phyloP scores from a whole-genome alignment of 1,140 invertebrate species.

The Arion vulgaris region DNA sequence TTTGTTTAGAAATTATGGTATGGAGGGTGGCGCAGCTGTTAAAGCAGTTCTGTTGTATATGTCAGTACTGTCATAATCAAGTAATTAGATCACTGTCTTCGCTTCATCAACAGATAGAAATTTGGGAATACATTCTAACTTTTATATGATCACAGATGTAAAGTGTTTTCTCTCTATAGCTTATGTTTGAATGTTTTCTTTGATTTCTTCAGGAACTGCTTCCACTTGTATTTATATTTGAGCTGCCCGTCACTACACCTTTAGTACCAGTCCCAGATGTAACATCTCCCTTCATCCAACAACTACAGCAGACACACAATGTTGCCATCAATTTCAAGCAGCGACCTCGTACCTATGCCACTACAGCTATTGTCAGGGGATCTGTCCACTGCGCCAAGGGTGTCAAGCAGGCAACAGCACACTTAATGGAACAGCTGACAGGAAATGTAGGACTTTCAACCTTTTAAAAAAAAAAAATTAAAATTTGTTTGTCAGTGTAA shows the following conservation, averaged over 20 bases:
- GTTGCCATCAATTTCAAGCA: conserved; percentile 78
- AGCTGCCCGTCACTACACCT: conserved; percentile 84
- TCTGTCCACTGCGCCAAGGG: conserved; percentile 89
- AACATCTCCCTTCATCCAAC: conserved; percentile 81
- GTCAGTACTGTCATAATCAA: too few species aligned
- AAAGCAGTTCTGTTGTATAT: too few species aligned
- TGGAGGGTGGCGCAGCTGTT: too few species aligned
- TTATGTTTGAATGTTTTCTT: too few species aligned
- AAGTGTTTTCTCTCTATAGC: too few species aligned
- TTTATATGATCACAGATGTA: too few species aligned
- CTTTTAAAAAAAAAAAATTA: too few species aligned
- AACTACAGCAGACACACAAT: conserved; percentile 89
- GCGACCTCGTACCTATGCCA: conserved; percentile 63
- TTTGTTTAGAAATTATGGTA: too few species aligned
- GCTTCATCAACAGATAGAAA: too few species aligned
- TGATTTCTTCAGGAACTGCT: conserved; percentile 81
- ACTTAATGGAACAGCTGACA: conserved; percentile 88
- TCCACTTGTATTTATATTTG: conserved; percentile 92
- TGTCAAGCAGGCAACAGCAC: conserved; percentile 88
- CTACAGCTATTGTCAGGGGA: conserved; percentile 87
- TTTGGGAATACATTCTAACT: too few species aligned
- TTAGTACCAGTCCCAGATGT: conserved; percentile 82
- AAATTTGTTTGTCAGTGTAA: too few species aligned
- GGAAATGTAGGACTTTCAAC: conserved; percentile 78
- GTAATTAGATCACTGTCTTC: too few species aligned